Base-by-base conservation (phyloP, 2,888 invertebrate species). In the Drosophila monieri region DNA sequence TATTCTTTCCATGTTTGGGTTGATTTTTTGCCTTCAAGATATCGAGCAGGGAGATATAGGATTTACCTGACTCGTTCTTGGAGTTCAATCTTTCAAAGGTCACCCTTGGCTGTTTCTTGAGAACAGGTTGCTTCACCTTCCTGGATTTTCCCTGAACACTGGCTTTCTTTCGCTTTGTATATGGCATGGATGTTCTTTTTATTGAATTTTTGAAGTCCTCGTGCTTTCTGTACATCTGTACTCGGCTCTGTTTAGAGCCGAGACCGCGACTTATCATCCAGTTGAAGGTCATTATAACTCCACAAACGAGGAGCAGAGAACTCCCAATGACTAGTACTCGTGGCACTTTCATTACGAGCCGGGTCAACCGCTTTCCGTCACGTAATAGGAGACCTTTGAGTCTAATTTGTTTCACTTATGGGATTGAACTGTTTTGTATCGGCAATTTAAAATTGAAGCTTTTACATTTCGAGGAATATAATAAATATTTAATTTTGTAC, bases 1-100 rank as follows among this genome's bases (percentile, higher is more conserved):
- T 90, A 66, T 78, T 89, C 54, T 76, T 83, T 8, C 88, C 89
- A 1, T 74, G 72, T n/a, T 44, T 75, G 2, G 91, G 91, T 47
- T 87, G 83, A 2, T 73, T 72, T 9, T 73, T 64, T 3, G 83
- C 72, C 41, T 84, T 53, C 21, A 90, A 60, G 9, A 90, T 78
- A 76, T 90, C 89, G 3, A 87, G 87, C 21, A 90, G 57, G 2
- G 44, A 30, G 10, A 55, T 14, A 8, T 37, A 37, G 14, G 37
- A 14, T 37, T 37, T 55, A 1, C 32, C 32, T 12, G 37, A 15
- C 0, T n/a, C 9, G n/a, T 41, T 1, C 4, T 27, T n/a, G 1
- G 3, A 4, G 3, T 27, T 53, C 9, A 15, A 14, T 1, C 8
- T 14, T 6, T 18, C 8, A 18, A 10, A 15, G 41, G 9, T 6